Percentiles rank a stretch among this genome's conserved stretches.
Conservation (phyloP, 1,140 invertebrate genomes). For the Micrasema minimum region DNA sequence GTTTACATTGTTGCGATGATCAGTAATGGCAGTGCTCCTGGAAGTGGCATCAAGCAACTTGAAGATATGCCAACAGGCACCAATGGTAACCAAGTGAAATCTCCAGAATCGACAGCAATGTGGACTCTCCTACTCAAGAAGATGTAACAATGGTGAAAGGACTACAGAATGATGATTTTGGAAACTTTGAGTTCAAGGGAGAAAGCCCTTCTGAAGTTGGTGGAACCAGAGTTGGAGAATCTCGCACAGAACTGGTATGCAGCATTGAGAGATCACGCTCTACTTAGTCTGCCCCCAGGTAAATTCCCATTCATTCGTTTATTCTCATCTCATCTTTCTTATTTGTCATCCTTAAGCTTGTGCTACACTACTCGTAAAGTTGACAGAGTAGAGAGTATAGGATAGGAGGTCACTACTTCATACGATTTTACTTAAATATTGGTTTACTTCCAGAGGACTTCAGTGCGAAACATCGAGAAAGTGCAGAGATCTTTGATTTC, state of each 20-base stretch:
- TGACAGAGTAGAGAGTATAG: too few relatives aligned
- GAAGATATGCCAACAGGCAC: constrained; percentile 47
- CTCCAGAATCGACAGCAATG: constrained; percentile 19
- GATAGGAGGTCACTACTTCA: too few relatives aligned
- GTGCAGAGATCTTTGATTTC: too few relatives aligned
- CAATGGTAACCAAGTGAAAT: constrained; percentile 35
- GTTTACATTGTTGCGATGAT: constrained; percentile 95
- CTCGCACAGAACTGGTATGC: constrained; percentile 95
- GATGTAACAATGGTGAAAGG: constrained; percentile 7
- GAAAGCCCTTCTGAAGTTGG: constrained; percentile 88
- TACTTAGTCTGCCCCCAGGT: constrained; percentile 91
- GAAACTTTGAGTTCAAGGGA: constrained; percentile 78
- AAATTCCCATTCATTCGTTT: constrained; percentile 48
- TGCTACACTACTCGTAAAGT: too few relatives aligned
- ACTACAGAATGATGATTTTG: constrained; percentile 73
- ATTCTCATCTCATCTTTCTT: too few relatives aligned
- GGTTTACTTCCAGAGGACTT: too few relatives aligned
- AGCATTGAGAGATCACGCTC: constrained; percentile 93
- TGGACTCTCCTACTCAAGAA: constrained; percentile 41
- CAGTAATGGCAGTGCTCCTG: constrained; percentile 76
- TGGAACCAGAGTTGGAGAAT: constrained; percentile 91
- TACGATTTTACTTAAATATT: too few relatives aligned
- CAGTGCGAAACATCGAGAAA: too few relatives aligned
- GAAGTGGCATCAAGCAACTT: constrained; percentile 66
- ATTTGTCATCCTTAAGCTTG: too few relatives aligned